Percentiles rank a stretch among this genome's conserved stretches.
Evolutionary conservation across 2,113 vertebrate species (phyloP).

Genomic region (Shinisaurus crocodilurus): DNA sequence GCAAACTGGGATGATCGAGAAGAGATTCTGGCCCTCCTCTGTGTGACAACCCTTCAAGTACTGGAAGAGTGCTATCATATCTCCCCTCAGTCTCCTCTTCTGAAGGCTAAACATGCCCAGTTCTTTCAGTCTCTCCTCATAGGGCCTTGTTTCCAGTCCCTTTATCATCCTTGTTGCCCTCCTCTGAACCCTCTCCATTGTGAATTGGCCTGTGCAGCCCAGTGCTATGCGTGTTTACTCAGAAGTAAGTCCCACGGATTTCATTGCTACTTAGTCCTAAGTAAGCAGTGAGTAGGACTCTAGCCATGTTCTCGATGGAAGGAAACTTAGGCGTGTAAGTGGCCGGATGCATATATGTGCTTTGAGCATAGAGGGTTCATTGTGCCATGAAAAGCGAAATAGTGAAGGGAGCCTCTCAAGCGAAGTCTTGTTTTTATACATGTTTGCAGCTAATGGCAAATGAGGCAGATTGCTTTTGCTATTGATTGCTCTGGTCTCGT

Average conservation of each 20-base stretch:
- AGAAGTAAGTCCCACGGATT: background rate
- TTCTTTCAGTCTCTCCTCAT: too few relatives aligned
- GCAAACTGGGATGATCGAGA: too few relatives aligned
- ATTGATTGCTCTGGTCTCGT: slow-evolving; percentile 51
- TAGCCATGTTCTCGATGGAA: background rate
- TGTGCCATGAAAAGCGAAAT: slow-evolving; percentile 53
- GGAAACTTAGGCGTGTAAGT: background rate
- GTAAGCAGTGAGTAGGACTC: background rate
- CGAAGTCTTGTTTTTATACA: slow-evolving; percentile 54
- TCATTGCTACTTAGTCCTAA: background rate
- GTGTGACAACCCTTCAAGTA: too few relatives aligned
- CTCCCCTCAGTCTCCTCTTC: too few relatives aligned
- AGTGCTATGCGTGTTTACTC: background rate
- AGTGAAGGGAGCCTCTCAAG: slow-evolving; percentile 46
- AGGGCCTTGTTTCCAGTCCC: too few relatives aligned
- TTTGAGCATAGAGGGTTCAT: slow-evolving; percentile 56
- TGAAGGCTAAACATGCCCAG: too few relatives aligned
- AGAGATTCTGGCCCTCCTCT: too few relatives aligned
- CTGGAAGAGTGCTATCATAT: too few relatives aligned
- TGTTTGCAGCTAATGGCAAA: slow-evolving; percentile 60
- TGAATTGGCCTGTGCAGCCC: background rate
- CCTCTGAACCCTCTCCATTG: too few relatives aligned
- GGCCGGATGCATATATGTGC: slow-evolving; percentile 47
- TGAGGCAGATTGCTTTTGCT: slow-evolving; percentile 62
- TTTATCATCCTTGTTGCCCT: too few relatives aligned